phyloP scores from a whole-genome alignment of 2,888 invertebrate genomes.

The Spodoptera picta region DNA sequence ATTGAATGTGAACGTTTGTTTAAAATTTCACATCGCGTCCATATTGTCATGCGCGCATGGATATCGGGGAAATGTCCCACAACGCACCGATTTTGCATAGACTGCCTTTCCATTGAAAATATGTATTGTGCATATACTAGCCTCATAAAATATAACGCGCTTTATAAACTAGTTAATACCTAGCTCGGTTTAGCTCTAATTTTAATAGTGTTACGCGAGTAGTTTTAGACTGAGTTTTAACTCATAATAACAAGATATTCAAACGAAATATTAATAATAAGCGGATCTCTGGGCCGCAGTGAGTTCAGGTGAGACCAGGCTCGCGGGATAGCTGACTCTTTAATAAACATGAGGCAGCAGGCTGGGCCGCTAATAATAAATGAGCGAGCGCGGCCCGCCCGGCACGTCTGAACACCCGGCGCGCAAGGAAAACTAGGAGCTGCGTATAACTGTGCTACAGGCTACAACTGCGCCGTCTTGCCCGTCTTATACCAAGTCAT shows the following conservation, averaged over 20 bases:
- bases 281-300: slow-evolving; percentile 54
- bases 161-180: not conserved
- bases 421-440: slow-evolving; percentile 51
- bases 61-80: slow-evolving; percentile 60
- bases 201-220: slow-evolving; percentile 10
- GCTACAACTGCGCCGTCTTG: slow-evolving; percentile 18
- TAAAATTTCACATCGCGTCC: slow-evolving; percentile 72
- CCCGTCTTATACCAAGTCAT: slow-evolving; percentile 43
- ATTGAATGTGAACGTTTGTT: slow-evolving; percentile 74
- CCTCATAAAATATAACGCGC: slow-evolving; percentile 16
- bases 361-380: slow-evolving; percentile 76
- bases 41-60: slow-evolving; percentile 61
- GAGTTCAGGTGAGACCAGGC: slow-evolving; percentile 68
- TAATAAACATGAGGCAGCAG: slow-evolving; percentile 76
- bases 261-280: slow-evolving; percentile 63
- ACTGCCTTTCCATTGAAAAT: slow-evolving; percentile 32
- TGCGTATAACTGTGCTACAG: slow-evolving; percentile 44
- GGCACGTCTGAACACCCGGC: slow-evolving; percentile 59
- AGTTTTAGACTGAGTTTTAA: slow-evolving; percentile 16
- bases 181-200: slow-evolving; percentile 2
- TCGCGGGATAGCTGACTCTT: slow-evolving; percentile 68
- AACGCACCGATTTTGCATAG: slow-evolving; percentile 45
- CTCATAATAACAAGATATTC: slow-evolving; percentile 33
- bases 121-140: slow-evolving; percentile 9
- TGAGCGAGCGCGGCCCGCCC: slow-evolving; percentile 64